phyloP scores from a whole-genome alignment of 2,888 invertebrate species.

The Encarsia formosa region DNA sequence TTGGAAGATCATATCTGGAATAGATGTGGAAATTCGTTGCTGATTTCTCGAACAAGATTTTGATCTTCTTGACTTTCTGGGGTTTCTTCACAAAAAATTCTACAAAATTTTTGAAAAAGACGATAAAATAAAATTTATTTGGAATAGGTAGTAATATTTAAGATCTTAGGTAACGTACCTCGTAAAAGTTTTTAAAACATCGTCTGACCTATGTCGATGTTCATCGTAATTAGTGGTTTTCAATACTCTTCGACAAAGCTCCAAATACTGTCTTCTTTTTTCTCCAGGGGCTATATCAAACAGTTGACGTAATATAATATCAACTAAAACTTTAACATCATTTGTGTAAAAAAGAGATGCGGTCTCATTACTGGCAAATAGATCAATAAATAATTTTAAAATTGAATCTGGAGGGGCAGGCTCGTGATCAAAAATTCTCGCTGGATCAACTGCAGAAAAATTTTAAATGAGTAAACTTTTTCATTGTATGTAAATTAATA shows the following conservation, averaged over 20 bases:
- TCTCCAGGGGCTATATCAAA: slow-evolving; percentile 87
- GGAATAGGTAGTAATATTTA: neutral
- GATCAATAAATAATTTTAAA: slow-evolving; percentile 81
- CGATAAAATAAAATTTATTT: neutral
- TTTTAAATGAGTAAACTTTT: neutral
- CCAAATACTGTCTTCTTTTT: slow-evolving; percentile 72
- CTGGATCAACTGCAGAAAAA: slow-evolving; percentile 72
- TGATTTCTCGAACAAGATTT: slow-evolving; percentile 72
- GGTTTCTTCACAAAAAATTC: slow-evolving; percentile 81
- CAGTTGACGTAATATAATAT: slow-evolving; percentile 86
- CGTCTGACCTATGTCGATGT: slow-evolving; percentile 75
- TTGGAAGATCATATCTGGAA: slow-evolving; percentile 47
- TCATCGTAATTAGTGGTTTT: slow-evolving; percentile 77
- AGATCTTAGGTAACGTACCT: slow-evolving; percentile 40
- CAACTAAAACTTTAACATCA: slow-evolving; percentile 89
- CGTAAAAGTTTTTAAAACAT: slow-evolving; percentile 79
- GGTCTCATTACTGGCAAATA: slow-evolving; percentile 75
- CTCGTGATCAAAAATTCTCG: slow-evolving; percentile 78
- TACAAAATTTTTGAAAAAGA: slow-evolving; percentile 34
- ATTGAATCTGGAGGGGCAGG: slow-evolving; percentile 79
- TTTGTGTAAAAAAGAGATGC: slow-evolving; percentile 91
- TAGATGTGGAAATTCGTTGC: slow-evolving; percentile 76
- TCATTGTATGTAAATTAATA: no score
- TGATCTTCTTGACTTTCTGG: slow-evolving; percentile 73
- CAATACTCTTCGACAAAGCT: slow-evolving; percentile 74